Base-by-base conservation (phyloP, 1,140 invertebrate genomes). In the Drosophila willistoni region DNA sequence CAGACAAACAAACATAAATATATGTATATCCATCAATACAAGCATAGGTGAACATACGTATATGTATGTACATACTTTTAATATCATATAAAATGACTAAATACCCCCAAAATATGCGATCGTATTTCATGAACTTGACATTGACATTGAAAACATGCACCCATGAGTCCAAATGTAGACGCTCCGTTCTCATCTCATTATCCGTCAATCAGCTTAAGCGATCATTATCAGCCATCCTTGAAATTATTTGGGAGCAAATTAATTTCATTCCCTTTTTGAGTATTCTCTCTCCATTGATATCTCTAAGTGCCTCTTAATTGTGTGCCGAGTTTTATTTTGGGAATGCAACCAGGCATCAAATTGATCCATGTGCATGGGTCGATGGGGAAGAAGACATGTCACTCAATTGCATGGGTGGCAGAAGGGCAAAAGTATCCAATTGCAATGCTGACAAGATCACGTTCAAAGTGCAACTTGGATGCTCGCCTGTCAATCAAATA, bases 371-470 rank as follows among this genome's bases (percentile, higher is more conserved):
- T 73, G 36, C 12, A 62, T 70, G 77, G 72, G 34, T 51, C 29
- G 51, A 39, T 42, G 51, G 17, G 44, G 44, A 17, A 17, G 7
- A 47, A 59, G 57, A 67, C 73, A 76, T 77, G 73, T 64, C 73
- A 76, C 66, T 76, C 60, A 64, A 29, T 22, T 55, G 34, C 13
- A 13, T 44, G 7, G 42, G 22, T 42, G 39, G 56, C 41, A 61
- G 69, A 51, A 51, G 71, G 64, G 61, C 57, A 57, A 76, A 68
- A 57, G 83, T 87, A 86, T 86, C 83, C 76, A 82, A 68, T 86
- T 86, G 79, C 83, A 87, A 77, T 67, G 72, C 83, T 77, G 79
- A 86, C 83, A 86, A 86, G 67, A 87, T 86, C 83, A 86, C 83
- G 83, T 83, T 83, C 83, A 87, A 79, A 73, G 76, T 87, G 76